Percentiles rank a stretch among this genome's conserved stretches.
Evolutionary conservation across 2,113 vertebrate species (phyloP).

Genomic region (Setophaga coronata): DNA sequence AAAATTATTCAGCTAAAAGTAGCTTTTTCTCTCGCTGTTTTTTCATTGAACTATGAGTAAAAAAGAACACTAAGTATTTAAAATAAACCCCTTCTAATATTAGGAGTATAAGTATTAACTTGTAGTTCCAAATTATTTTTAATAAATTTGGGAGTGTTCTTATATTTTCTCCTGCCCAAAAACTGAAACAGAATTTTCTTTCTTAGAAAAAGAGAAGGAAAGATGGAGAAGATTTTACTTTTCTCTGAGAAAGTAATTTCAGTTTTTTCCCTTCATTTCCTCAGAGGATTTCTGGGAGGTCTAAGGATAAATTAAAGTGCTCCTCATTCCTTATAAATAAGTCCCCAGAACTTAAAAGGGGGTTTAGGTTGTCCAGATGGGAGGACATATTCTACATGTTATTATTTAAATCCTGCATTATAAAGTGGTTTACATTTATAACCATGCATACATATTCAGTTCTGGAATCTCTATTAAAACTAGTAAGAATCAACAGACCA

Average conservation of each 20-base stretch:
- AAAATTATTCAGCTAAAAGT: not conserved
- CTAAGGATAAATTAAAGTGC: not conserved
- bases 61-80: not conserved
- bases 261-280: not conserved
- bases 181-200: not conserved
- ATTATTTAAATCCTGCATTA: not conserved
- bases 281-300: not conserved
- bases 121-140: not conserved
- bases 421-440: not conserved
- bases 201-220: not conserved
- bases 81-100: not conserved
- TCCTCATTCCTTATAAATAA: not conserved
- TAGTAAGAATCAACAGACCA: not conserved
- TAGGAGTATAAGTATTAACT: not conserved
- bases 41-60: not conserved
- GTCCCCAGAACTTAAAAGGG: not conserved
- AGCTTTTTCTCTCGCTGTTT: not conserved
- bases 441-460: not conserved
- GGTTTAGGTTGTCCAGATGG: not conserved
- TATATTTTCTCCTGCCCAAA: not conserved
- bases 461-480: not conserved
- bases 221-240: not conserved
- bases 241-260: not conserved
- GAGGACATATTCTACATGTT: not conserved
- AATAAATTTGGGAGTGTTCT: not conserved